A percentile compares a stretch with the other conserved stretches of the same genome.
Evolutionary conservation across 2,888 invertebrate species (phyloP).

Genomic region (Dascillus cervinus): DNA sequence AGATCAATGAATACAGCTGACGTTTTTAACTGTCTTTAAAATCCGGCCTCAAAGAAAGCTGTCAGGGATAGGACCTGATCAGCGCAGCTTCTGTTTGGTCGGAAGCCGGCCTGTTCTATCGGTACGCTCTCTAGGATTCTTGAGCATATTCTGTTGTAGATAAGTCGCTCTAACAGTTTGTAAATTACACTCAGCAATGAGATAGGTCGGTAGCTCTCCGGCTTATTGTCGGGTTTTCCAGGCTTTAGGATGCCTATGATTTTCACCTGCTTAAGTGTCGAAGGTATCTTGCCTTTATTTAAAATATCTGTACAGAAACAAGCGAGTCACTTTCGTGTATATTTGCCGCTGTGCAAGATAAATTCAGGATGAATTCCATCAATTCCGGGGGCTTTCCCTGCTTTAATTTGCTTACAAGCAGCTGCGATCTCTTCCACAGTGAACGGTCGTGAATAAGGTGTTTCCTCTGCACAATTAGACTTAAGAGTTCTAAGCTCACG

Average conservation of each 20-base stretch:
- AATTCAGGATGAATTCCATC: constrained; percentile 1
- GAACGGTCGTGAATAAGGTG: neutral
- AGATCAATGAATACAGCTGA: too few relatives aligned
- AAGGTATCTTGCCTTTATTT: constrained; percentile 1
- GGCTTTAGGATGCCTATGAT: constrained; percentile 12
- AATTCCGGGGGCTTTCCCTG: constrained; percentile 1
- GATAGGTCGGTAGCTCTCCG: constrained; percentile 3
- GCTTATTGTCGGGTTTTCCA: constrained; percentile 5
- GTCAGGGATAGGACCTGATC: constrained; percentile 18
- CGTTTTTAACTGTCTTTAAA: constrained; percentile 16
- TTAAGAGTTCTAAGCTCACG: neutral
- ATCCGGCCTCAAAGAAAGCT: constrained; percentile 17
- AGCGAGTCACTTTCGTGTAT: neutral
- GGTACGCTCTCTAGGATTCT: constrained; percentile 3
- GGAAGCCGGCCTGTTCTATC: constrained; percentile 16
- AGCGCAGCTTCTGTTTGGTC: constrained; percentile 12
- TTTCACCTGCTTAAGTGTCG: constrained; percentile 1
- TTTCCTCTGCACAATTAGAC: too few relatives aligned
- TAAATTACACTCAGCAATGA: neutral
- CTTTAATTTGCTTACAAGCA: neutral
- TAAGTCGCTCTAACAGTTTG: constrained; percentile 8
- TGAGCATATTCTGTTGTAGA: constrained; percentile 14
- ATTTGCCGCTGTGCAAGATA: neutral
- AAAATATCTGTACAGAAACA: neutral
- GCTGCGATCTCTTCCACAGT: neutral